Percentiles rank a stretch among this genome's conserved stretches.
phyloP scores from a whole-genome alignment of 2,797 vertebrate genomes.

The Sandelia bainsii region DNA sequence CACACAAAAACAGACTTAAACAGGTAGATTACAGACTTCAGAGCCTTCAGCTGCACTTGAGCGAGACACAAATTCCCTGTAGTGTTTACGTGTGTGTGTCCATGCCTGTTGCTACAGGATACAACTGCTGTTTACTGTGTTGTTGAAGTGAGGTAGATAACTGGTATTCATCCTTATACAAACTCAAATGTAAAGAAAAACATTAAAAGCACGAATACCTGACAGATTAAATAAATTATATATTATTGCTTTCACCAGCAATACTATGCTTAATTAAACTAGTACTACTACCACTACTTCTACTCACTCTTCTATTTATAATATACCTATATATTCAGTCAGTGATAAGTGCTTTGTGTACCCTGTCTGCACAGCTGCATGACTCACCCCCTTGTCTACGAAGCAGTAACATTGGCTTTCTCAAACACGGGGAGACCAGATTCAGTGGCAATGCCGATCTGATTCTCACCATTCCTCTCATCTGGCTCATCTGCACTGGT shows the following conservation, averaged over 20 bases:
- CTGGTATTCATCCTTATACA: constrained; percentile 51
- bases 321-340: background rate
- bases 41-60: constrained; percentile 58
- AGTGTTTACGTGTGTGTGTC: constrained; percentile 31
- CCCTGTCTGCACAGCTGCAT: constrained; percentile 43
- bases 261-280: constrained; percentile 16
- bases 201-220: constrained; percentile 42
- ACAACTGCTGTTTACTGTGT: constrained; percentile 41
- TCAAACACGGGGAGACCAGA: constrained; percentile 76
- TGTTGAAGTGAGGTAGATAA: constrained; percentile 76
- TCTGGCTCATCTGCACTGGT: constrained; percentile 40
- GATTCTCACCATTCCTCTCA: constrained; percentile 50
- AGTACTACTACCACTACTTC: constrained; percentile 23
- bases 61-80: constrained; percentile 47
- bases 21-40: constrained; percentile 51
- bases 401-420: constrained; percentile 79
- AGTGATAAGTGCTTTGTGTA: constrained; percentile 56
- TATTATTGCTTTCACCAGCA: constrained; percentile 43
- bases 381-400: constrained; percentile 69
- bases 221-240: constrained; percentile 64
- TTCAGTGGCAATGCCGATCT: constrained; percentile 67
- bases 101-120: constrained; percentile 24
- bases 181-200: constrained; percentile 44
- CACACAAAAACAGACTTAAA: constrained; percentile 75
- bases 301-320: constrained; percentile 17